Conservation (phyloP, 2,113 vertebrate species). For the Oreochromis niloticus region DNA sequence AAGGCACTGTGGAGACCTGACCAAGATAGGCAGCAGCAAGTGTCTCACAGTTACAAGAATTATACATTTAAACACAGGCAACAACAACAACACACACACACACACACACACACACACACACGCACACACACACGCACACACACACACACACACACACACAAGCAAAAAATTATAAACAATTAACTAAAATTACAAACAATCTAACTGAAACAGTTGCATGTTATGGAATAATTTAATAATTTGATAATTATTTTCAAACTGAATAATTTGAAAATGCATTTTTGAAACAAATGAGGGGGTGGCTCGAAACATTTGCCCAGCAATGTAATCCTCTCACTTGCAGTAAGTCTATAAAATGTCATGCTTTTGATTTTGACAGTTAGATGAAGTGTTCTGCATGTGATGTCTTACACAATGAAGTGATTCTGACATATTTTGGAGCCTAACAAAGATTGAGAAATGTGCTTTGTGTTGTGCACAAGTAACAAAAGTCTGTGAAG, state of each 20-base stretch:
- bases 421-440: background rate
- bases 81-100: background rate
- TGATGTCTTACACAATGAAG: background rate
- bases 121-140: rapidly evolving
- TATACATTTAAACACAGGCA: background rate
- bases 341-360: background rate
- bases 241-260: background rate
- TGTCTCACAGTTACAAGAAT: background rate
- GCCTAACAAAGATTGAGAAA: background rate
- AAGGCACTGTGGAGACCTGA: background rate
- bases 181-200: background rate
- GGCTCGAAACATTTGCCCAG: background rate
- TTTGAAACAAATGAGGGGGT: background rate
- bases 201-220: background rate
- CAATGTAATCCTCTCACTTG: background rate
- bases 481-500: background rate
- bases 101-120: rapidly evolving
- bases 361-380: background rate
- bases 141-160: rapidly evolving
- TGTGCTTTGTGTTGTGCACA: background rate
- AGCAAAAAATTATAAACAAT: rapidly evolving
- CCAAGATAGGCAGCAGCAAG: background rate
- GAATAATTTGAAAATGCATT: background rate
- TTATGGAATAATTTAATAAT: background rate
- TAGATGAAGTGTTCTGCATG: background rate